Conservation (phyloP, 2,888 invertebrate genomes). For the Chloromyia formosa region DNA sequence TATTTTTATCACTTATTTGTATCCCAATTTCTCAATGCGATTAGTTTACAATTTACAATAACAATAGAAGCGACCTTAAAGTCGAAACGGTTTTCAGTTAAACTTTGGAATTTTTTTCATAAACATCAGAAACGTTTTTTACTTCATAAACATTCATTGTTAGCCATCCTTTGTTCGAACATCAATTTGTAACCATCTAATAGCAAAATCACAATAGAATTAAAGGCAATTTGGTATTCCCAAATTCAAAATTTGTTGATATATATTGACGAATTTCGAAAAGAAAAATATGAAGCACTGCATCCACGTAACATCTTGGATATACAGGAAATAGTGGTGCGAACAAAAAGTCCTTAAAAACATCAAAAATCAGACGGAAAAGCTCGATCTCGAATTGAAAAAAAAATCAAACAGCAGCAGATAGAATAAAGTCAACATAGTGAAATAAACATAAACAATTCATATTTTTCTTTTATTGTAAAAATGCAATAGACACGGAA, state of each 20-base stretch:
- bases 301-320: constrained; percentile 13
- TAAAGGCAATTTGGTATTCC: constrained; percentile 46
- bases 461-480: constrained; percentile 49
- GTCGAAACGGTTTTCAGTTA: constrained; percentile 46
- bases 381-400: constrained; percentile 35
- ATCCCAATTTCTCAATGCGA: constrained; percentile 12
- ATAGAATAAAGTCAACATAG: constrained; percentile 32
- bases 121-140: constrained; percentile 18
- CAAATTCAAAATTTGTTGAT: constrained; percentile 52
- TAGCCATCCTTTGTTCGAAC: constrained; percentile 45
- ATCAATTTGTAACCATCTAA: constrained; percentile 10
- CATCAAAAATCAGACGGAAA: constrained; percentile 19
- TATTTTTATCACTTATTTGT: constrained; percentile 51
- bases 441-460: constrained; percentile 45
- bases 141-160: constrained; percentile 17
- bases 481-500: constrained; percentile 43
- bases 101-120: not conserved
- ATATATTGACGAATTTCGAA: constrained; percentile 47
- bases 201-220: constrained; percentile 37
- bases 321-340: not conserved
- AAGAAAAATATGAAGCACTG: constrained; percentile 10
- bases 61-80: constrained; percentile 40
- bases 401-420: constrained; percentile 5
- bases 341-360: not conserved
- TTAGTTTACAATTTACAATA: constrained; percentile 34